A percentile compares a stretch with the other conserved stretches of the same genome.
Evolutionary conservation across 2,113 vertebrate genomes (phyloP).

Genomic region (Hipposideros armiger): DNA sequence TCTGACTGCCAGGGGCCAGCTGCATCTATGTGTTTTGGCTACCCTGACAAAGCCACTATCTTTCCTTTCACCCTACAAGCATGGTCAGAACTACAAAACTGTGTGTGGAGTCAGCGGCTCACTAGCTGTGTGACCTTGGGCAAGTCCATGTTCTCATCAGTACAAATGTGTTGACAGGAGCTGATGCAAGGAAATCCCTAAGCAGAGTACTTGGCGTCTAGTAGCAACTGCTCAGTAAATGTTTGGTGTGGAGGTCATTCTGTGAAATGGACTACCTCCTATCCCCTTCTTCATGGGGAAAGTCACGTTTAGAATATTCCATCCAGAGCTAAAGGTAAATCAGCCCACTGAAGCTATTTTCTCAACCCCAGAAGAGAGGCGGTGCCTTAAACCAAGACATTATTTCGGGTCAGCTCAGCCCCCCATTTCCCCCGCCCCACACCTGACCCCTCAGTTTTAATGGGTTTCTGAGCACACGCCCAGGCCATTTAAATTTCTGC

Average conservation of each 20-base stretch:
- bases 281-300: not conserved
- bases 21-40: not conserved
- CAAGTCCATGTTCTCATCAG: not conserved
- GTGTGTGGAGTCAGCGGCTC: not conserved
- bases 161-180: not conserved
- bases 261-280: not conserved
- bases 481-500: conserved; percentile 65
- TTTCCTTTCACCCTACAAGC: not conserved
- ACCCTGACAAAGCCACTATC: not conserved
- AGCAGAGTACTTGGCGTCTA: not conserved
- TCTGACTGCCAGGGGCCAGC: not conserved
- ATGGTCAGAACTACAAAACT: not conserved
- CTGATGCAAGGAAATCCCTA: not conserved
- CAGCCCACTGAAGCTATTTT: not conserved
- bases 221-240: not conserved
- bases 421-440: not conserved
- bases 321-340: not conserved
- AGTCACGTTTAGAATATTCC: not conserved
- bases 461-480: conserved; percentile 63
- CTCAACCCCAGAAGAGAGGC: not conserved
- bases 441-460: conserved; percentile 51
- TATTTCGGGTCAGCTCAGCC: not conserved
- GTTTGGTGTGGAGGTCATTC: not conserved
- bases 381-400: not conserved
- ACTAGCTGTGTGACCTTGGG: not conserved